Evolutionary conservation across 2,113 vertebrate genomes (phyloP).

Genomic region (Rhynchopsitta pachyrhyncha): DNA sequence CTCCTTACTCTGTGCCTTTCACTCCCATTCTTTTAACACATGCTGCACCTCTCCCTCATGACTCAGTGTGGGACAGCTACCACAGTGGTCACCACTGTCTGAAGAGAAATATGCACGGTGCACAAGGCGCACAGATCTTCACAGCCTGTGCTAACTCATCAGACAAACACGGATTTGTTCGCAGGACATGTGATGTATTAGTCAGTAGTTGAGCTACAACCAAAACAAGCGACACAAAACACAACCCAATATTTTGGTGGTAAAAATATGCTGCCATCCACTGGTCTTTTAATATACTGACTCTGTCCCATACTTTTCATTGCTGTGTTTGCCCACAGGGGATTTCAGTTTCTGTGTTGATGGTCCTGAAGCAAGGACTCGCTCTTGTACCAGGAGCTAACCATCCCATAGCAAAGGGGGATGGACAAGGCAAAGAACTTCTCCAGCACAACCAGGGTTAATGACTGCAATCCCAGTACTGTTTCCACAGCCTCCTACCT

Average conservation of each 20-base stretch:
- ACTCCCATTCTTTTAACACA: background rate
- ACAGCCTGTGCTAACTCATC: background rate
- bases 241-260: background rate
- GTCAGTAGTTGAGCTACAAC: background rate
- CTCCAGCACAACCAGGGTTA: background rate
- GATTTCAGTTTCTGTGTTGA: background rate
- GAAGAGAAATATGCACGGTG: background rate
- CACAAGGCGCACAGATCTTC: background rate
- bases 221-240: background rate
- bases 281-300: conserved; percentile 4
- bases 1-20: background rate
- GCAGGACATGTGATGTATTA: background rate
- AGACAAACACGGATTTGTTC: background rate
- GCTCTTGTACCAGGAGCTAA: background rate
- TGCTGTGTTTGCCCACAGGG: background rate
- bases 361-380: background rate
- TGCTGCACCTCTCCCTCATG: background rate
- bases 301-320: background rate
- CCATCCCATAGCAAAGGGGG: background rate
- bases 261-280: conserved; percentile 56
- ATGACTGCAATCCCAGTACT: background rate
- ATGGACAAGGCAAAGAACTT: background rate
- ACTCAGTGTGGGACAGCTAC: background rate
- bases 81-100: background rate
- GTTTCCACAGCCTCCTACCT: background rate